phyloP scores from a whole-genome alignment of 2,797 vertebrate genomes.

The Enteromius unitaeniatus region DNA sequence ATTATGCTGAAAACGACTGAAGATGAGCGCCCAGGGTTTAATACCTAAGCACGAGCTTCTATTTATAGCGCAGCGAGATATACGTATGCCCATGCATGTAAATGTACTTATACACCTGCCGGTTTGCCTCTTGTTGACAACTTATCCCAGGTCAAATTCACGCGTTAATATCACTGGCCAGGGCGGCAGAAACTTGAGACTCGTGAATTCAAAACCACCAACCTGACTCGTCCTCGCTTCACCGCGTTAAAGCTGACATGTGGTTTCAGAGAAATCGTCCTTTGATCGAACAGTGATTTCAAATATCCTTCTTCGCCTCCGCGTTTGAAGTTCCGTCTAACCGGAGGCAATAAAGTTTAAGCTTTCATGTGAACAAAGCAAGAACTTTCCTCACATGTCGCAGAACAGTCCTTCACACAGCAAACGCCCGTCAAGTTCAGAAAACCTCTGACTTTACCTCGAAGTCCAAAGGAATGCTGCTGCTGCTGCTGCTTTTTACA shows the following conservation, averaged over 20 bases:
- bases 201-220: conserved; percentile 72
- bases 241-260: conserved; percentile 66
- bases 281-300: conserved; percentile 41
- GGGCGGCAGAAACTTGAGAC: conserved; percentile 74
- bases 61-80: conserved; percentile 71
- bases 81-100: conserved; percentile 70
- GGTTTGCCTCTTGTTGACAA: conserved; percentile 80
- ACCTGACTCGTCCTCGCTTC: conserved; percentile 76
- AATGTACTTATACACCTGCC: conserved; percentile 79
- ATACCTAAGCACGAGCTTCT: conserved; percentile 71
- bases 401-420: conserved; percentile 13
- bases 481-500: conserved; percentile 17
- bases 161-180: conserved; percentile 74
- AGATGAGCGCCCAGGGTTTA: conserved; percentile 61
- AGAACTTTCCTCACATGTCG: conserved; percentile 35
- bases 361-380: conserved; percentile 14
- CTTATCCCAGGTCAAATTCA: conserved; percentile 77
- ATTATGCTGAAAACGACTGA: conserved; percentile 59
- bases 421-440: conserved; percentile 30
- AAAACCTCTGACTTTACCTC: conserved; percentile 37
- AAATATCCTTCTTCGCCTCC: conserved; percentile 66
- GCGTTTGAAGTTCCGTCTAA: conserved; percentile 26
- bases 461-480: conserved; percentile 61
- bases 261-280: conserved; percentile 65
- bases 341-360: conserved; percentile 6